Conservation (phyloP, 92 coral and sea anemone species). For the Scolanthus callimorphus region DNA sequence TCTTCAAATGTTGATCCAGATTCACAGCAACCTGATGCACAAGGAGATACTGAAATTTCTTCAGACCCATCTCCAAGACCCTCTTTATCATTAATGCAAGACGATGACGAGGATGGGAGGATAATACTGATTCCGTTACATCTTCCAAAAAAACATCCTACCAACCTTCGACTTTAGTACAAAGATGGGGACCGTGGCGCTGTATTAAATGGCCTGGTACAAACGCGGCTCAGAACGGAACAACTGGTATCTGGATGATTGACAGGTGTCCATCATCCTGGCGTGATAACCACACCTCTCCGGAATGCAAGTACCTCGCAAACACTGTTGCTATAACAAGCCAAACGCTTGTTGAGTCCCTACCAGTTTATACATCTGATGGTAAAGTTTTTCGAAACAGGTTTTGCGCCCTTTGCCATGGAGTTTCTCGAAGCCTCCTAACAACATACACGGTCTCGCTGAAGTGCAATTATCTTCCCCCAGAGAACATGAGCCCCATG, state of each 20-base stretch:
- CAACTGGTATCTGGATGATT: constrained; percentile 38
- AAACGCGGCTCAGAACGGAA: too few relatives aligned
- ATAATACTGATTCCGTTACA: too few relatives aligned
- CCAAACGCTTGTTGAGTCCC: background rate
- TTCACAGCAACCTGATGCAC: too few relatives aligned
- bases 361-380: constrained; percentile 31
- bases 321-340: background rate
- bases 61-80: too few relatives aligned
- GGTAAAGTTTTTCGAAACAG: constrained; percentile 42
- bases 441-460: constrained; percentile 3
- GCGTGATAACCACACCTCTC: constrained; percentile 7
- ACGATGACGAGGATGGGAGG: too few relatives aligned
- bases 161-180: too few relatives aligned
- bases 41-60: too few relatives aligned
- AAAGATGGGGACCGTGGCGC: too few relatives aligned
- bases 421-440: background rate
- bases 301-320: constrained; percentile 6
- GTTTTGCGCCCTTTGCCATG: constrained; percentile 41
- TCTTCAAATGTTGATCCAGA: too few relatives aligned
- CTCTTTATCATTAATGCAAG: too few relatives aligned
- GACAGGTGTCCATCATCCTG: constrained; percentile 23
- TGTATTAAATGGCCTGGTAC: too few relatives aligned
- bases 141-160: too few relatives aligned
- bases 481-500: background rate
- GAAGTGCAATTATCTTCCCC: constrained; percentile 17